Percentiles rank a stretch among this genome's conserved stretches.
These are phyloP conservation scores for Fregata magnificens DNA, from an alignment of 2,113 vertebrate genomes.

Conservation along the genomic window DNA sequence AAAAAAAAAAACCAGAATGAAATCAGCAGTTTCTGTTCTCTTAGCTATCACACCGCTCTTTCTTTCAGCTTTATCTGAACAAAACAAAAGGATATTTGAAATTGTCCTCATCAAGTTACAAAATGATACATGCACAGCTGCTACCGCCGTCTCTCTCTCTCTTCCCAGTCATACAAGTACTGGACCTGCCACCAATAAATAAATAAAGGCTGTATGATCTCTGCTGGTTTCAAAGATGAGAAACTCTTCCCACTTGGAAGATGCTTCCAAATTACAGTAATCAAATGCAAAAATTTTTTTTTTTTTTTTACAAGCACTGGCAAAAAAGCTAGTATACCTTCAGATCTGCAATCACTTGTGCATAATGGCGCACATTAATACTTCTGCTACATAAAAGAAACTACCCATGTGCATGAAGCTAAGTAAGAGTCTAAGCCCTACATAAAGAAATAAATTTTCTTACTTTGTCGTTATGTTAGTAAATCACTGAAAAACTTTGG, in stretches of 20 bases:
- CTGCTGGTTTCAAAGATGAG: not conserved
- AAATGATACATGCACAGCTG: not conserved
- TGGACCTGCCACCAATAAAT: not conserved
- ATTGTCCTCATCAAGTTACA: not conserved
- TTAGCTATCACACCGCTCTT: not conserved
- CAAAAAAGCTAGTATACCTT: not conserved
- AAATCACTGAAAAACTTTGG: not conserved
- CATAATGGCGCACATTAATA: not conserved
- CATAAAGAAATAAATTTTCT: not conserved
- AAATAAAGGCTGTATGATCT: not conserved
- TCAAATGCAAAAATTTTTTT: not conserved
- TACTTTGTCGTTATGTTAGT: not conserved
- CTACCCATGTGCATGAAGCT: not conserved
- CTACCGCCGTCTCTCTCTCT: not conserved
- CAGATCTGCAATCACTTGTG: not conserved
- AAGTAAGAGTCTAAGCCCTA: not conserved
- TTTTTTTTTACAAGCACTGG: not conserved
- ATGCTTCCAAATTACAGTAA: not conserved
- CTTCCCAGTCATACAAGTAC: not conserved
- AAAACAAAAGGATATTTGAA: not conserved
- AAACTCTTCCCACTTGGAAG: not conserved
- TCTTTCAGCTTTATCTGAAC: not conserved
- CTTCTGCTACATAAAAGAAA: not conserved
- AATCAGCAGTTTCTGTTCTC: not conserved
- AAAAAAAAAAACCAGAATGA: not conserved